Base-by-base conservation (phyloP, 1,140 invertebrate species). In the Drosophila setifemur region DNA sequence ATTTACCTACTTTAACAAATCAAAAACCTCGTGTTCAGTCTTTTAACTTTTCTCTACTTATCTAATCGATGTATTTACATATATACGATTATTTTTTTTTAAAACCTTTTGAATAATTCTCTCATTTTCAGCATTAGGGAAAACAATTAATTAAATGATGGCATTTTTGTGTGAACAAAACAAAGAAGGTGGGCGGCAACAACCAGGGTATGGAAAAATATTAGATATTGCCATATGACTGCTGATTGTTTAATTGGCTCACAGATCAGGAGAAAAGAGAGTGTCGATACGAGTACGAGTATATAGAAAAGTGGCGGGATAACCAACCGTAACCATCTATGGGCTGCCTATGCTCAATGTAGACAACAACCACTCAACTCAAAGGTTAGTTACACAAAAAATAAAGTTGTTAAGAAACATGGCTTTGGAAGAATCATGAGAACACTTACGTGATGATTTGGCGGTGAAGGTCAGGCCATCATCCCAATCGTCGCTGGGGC, bases 381-480 rank as follows among this genome's bases (percentile, higher is more conserved):
- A 69, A 39, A 29, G 12, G 16, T 60, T 71, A 70, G 52, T 58
- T 35, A 66, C 61, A 33, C 61, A 33, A 18, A 45, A 60, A 35
- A 40, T 35, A 50, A 49, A 21, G 21, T 29, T 28, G 23, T 61
- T 40, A 26, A 39, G 4, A 57, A 40, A 25, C 39, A 37, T 29
- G 8, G 8, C 14, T 16, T 25, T n/a, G 16, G 37, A 26, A 11
- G 18, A 26, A 61, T 39, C 57, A 44, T 57, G 53, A 58, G 39
- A 39, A 45, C 91, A 94, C 94, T 94, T 94, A 96, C 95, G 94
- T 88, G 94, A 94, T 88, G 94, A 94, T 92, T 96, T 95, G 37
- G 95, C 96, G 67, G 95, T 96, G 90, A 96, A 97, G 68, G 95
- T 96, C 70, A 97, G 96, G 74, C 95, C 95, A 85, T 94, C 95